A percentile compares a stretch with the other conserved stretches of the same genome.
These are phyloP conservation scores for Actinopyga echinites DNA, from an alignment of 53 echinoderm and acorn worm species.

Conservation along the genomic window DNA sequence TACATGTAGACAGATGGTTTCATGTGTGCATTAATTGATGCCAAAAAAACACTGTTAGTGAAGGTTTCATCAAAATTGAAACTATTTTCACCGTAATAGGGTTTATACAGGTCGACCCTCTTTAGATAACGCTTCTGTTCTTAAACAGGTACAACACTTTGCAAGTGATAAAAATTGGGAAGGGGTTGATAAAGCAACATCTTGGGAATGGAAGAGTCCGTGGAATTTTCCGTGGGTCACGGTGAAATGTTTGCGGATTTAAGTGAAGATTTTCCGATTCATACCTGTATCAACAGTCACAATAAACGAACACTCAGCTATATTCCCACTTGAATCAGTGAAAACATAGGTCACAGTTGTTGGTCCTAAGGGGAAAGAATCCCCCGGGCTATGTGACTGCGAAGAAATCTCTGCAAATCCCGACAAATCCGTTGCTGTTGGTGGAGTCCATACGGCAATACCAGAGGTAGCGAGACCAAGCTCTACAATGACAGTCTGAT, in stretches of 20 bases:
- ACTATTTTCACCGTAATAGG: no score
- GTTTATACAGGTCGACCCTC: no score
- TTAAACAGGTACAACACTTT: no score
- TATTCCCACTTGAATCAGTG: background rate
- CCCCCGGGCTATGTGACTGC: background rate
- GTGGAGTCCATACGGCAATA: conserved; percentile 47
- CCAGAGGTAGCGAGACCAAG: background rate
- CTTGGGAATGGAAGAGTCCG: no score
- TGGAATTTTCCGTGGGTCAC: no score
- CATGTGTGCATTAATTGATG: no score
- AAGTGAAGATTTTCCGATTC: background rate
- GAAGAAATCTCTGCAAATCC: background rate
- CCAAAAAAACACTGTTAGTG: no score
- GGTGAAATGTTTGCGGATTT: background rate
- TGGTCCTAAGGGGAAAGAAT: background rate
- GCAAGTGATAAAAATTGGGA: no score
- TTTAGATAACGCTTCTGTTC: no score
- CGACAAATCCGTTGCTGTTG: conserved; percentile 57
- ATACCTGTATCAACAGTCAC: background rate
- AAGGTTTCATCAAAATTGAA: no score
- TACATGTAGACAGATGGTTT: no score
- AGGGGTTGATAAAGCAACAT: no score
- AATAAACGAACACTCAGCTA: background rate
- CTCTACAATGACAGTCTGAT: background rate
- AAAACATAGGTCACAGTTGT: background rate